phyloP scores from a whole-genome alignment of 2,888 invertebrate species.

The Diplazon laetatorius region DNA sequence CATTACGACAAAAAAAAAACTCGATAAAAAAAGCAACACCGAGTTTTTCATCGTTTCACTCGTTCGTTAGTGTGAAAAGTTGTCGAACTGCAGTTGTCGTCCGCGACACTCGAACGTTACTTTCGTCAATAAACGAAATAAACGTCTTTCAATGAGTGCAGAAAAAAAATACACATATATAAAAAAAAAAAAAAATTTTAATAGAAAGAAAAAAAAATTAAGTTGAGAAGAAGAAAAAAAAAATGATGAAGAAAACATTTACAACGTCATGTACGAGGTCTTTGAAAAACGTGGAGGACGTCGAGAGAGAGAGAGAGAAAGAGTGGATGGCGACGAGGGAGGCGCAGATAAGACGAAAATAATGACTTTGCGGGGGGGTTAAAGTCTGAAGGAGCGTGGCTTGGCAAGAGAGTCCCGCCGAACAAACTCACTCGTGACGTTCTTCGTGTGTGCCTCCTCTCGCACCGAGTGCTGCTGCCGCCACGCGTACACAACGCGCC shows the following conservation, averaged over 20 bases:
- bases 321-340: neutral
- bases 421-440: conserved; percentile 37
- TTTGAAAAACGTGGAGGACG: neutral
- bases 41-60: too few relatives aligned
- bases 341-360: conserved; percentile 48
- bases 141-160: conserved; percentile 31
- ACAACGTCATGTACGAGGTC: conserved; percentile 3
- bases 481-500: too few relatives aligned
- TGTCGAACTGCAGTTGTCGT: too few relatives aligned
- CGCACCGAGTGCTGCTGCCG: too few relatives aligned
- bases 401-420: conserved; percentile 31
- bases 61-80: too few relatives aligned
- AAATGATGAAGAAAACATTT: conserved; percentile 12
- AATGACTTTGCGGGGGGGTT: conserved; percentile 33
- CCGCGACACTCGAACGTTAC: conserved; percentile 29
- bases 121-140: conserved; percentile 17
- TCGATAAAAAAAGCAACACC: neutral
- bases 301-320: neutral
- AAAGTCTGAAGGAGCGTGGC: conserved; percentile 35
- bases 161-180: neutral
- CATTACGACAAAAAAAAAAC: conserved; percentile 12
- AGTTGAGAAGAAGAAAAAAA: too few relatives aligned
- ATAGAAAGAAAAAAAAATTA: neutral
- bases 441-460: neutral
- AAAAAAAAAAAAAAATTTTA: conserved; percentile 6